Percentiles rank a stretch among this genome's conserved stretches.
Conservation (phyloP, 92 coral and sea anemone genomes). For the Umimayanthus kanabou region DNA sequence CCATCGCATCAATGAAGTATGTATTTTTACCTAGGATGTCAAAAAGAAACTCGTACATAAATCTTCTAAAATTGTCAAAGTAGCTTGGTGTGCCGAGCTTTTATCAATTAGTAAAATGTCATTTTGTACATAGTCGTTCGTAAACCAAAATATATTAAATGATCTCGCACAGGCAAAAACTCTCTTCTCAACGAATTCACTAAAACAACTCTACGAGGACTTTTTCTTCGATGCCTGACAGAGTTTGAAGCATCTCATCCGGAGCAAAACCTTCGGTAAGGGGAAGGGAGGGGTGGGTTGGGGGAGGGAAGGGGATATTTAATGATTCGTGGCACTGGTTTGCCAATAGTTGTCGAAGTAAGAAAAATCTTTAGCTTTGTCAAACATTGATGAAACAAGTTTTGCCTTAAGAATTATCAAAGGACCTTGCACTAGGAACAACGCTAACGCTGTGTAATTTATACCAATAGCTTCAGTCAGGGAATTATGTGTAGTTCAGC, state of each 20-base stretch:
- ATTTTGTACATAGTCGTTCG: constrained; percentile 41
- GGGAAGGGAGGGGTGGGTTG: too few relatives aligned
- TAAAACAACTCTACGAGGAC: background rate
- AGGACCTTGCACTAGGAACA: background rate
- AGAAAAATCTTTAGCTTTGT: background rate
- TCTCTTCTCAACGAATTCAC: background rate
- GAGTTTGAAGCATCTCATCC: background rate
- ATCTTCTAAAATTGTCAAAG: constrained; percentile 5
- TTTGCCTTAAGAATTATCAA: background rate
- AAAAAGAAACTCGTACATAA: background rate
- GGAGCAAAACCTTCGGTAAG: background rate
- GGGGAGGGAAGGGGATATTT: background rate
- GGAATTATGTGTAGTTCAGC: background rate
- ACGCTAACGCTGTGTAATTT: background rate
- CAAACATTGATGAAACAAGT: background rate
- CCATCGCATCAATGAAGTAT: background rate
- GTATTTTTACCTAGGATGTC: background rate
- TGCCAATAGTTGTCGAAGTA: background rate
- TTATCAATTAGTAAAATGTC: background rate
- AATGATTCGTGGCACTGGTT: background rate
- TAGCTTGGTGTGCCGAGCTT: constrained; percentile 22
- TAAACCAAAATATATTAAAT: background rate
- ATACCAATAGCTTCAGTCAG: background rate
- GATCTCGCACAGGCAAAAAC: background rate
- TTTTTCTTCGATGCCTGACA: background rate